A percentile compares a stretch with the other conserved stretches of the same genome.
Conservation (phyloP, 2,888 invertebrate species). For the Campaea margaritaria region DNA sequence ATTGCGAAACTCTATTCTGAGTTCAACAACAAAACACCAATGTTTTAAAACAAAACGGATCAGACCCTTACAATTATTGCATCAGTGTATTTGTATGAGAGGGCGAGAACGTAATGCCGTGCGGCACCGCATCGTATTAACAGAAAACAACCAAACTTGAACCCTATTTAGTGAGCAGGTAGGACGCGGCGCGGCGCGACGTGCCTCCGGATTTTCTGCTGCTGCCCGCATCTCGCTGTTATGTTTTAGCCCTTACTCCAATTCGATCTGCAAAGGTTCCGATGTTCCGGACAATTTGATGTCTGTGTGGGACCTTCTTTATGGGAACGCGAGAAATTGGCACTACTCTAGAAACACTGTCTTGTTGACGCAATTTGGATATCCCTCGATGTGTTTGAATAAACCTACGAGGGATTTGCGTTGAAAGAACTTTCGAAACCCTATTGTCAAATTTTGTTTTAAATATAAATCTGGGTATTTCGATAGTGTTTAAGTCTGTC, state of each 20-base stretch:
- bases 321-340: conserved; percentile 58
- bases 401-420: not conserved
- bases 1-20: conserved; percentile 5
- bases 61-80: conserved; percentile 4
- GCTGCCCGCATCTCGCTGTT: no score
- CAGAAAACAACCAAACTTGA: no score
- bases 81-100: conserved; percentile 38
- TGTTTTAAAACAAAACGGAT: conserved; percentile 1
- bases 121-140: no score
- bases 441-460: not conserved
- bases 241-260: conserved; percentile 29
- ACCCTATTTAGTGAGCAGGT: no score
- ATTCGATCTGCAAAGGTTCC: conserved; percentile 65
- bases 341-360: conserved; percentile 19
- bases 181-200: no score
- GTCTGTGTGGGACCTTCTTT: conserved; percentile 68
- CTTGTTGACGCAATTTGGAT: conserved; percentile 14
- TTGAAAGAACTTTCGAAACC: not conserved
- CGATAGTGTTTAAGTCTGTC: no score
- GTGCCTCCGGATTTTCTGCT: no score
- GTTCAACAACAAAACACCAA: not conserved
- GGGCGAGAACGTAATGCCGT: no score
- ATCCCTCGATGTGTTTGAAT: not conserved
- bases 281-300: conserved; percentile 61
- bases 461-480: not conserved